phyloP scores from a whole-genome alignment of 2,797 vertebrate genomes.

The Acrossocheilus fasciatus region DNA sequence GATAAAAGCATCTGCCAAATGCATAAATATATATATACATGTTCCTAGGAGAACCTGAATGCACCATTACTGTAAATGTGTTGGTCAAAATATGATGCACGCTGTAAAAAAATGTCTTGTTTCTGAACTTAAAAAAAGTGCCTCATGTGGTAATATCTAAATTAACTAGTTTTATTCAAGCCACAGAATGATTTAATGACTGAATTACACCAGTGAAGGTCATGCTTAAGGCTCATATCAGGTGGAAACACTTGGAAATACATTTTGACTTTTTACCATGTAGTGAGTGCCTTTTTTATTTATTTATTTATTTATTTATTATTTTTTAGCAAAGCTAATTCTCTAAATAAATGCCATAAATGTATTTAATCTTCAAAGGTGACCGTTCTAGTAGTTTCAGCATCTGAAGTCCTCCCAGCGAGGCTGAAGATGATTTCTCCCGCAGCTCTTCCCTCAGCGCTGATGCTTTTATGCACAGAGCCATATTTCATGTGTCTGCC shows the following conservation, averaged over 20 bases:
- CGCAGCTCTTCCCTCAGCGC: neutral
- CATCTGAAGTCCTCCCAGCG: neutral
- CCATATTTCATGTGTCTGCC: constrained; percentile 76
- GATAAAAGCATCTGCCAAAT: neutral
- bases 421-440: neutral
- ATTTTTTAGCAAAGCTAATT: neutral
- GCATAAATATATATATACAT: neutral
- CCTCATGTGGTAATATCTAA: neutral
- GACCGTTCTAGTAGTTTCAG: neutral
- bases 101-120: no score
- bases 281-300: no score
- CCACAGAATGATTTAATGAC: neutral
- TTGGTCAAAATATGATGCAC: neutral
- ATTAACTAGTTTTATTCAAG: neutral
- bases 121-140: neutral
- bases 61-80: neutral
- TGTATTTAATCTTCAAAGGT: neutral
- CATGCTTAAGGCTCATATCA: neutral
- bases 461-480: constrained; percentile 32
- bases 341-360: neutral
- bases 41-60: neutral
- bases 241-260: neutral
- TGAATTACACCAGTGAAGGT: neutral
- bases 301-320: no score
- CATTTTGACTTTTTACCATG: neutral